Base-by-base conservation (phyloP, 2,888 invertebrate genomes). In the Dichetophora obliterata region DNA sequence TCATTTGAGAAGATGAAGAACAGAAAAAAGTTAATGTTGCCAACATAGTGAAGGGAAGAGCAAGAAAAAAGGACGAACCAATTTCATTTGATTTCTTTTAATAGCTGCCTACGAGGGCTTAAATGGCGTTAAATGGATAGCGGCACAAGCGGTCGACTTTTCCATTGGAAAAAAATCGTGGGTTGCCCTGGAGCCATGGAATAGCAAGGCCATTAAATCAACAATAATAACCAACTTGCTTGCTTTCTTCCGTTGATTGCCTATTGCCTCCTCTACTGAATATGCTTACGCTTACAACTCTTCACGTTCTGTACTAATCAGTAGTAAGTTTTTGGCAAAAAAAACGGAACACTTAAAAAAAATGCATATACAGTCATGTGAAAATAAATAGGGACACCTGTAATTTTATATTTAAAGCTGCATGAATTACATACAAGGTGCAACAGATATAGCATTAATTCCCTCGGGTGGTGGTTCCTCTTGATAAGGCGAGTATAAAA, bases 71-170 rank as follows among this genome's bases (percentile, higher is more conserved):
- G 27, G 43, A 48, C 24, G 52, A 69, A 52, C 68, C 68, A 69
- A 69, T 69, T 69, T 61, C 57, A 43, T 59, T 71, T 71, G 57
- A 71, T 71, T 31, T 43, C 59, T 59, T 57, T 57, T 59, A 19
- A 59, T 24, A 54, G 31, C 27, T n/a, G 19, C n/a, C 31, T 34
- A 52, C 3, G 66, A 66, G 43, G 66, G 48, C 37, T 22, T n/a
- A n/a, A 34, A 66, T 54, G 19, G 54, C 19, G 54, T 22, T 54
- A 54, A 54, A 54, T 54, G 54, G 22, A 54, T 9, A n/a, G 19
- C 19, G 54, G 8, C 19, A 54, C 54, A 54, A 22, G 19, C 43
- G 37, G 11, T 2, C 8, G 37, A 2, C 37, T 22, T 43, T 43
- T n/a, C 11, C 48, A 37, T 65, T 59, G 3, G n/a, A n/a, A n/a